phyloP scores from a whole-genome alignment of 2,888 invertebrate genomes.

The Nomada goodeniana region DNA sequence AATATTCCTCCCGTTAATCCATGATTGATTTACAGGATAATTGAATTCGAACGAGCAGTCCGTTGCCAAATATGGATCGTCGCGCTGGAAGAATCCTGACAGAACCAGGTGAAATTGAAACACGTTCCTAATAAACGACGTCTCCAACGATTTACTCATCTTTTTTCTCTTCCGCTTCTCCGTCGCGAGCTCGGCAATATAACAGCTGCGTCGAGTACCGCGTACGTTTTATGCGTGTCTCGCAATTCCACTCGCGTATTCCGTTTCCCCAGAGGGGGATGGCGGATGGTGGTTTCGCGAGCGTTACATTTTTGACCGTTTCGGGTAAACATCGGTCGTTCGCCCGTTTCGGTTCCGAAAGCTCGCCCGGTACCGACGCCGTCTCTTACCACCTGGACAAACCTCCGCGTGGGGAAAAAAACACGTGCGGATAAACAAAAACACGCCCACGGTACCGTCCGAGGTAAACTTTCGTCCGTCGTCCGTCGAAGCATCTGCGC shows the following conservation, averaged over 20 bases:
- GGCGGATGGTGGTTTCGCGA: neutral
- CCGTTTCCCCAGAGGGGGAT: neutral
- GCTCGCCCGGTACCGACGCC: neutral
- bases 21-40: too few species aligned
- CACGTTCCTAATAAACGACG: neutral
- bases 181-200: neutral
- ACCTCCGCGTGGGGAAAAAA: too few species aligned
- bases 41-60: too few species aligned
- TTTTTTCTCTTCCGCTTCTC: neutral
- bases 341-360: neutral
- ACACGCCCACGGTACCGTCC: too few species aligned
- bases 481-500: neutral
- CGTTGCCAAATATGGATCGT: too few species aligned
- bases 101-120: neutral
- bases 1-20: too few species aligned
- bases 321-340: conserved; percentile 19
- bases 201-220: conserved; percentile 2
- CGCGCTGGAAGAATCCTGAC: too few species aligned
- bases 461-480: conserved; percentile 11
- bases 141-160: too few species aligned
- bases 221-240: conserved; percentile 7
- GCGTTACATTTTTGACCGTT: conserved; percentile 4
- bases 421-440: neutral
- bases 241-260: conserved; percentile 13
- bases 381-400: neutral